phyloP scores from a whole-genome alignment of 2,113 vertebrate genomes.

The Vidua chalybeata region DNA sequence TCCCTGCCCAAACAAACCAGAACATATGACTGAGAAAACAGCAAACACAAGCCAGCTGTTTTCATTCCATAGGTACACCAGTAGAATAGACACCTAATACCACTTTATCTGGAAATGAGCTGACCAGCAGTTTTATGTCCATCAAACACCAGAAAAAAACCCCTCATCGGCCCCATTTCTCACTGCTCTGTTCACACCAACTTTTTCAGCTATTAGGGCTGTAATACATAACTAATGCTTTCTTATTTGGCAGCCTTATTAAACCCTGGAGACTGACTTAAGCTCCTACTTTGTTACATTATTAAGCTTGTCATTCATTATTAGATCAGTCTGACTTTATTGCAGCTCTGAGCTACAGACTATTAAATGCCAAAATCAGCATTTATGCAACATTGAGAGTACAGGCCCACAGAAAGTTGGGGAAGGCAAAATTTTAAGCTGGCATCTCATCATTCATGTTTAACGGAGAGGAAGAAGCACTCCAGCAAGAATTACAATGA shows the following conservation, averaged over 20 bases:
- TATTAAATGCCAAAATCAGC: neutral
- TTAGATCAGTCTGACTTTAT: slow-evolving; percentile 30
- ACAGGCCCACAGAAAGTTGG: neutral
- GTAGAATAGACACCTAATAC: neutral
- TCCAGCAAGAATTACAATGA: neutral
- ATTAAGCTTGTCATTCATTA: slow-evolving; percentile 56
- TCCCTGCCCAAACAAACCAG: neutral
- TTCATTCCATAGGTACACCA: neutral
- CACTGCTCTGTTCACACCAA: neutral
- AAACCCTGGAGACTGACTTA: slow-evolving; percentile 39
- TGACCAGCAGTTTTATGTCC: neutral
- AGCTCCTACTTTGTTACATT: slow-evolving; percentile 19
- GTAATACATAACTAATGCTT: slow-evolving; percentile 35
- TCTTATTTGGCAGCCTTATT: slow-evolving; percentile 42
- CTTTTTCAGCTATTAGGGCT: neutral
- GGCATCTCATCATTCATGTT: neutral
- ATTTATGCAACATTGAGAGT: neutral
- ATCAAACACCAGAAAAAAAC: neutral
- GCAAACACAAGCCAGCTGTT: neutral
- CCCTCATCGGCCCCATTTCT: neutral
- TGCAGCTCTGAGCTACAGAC: slow-evolving; percentile 1
- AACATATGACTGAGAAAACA: neutral
- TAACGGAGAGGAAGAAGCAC: neutral
- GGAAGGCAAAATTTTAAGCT: neutral
- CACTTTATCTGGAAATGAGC: neutral